These are phyloP conservation scores for Cercopithecus petaurista DNA, from an alignment of 2,797 vertebrate species.

Conservation along the genomic window DNA sequence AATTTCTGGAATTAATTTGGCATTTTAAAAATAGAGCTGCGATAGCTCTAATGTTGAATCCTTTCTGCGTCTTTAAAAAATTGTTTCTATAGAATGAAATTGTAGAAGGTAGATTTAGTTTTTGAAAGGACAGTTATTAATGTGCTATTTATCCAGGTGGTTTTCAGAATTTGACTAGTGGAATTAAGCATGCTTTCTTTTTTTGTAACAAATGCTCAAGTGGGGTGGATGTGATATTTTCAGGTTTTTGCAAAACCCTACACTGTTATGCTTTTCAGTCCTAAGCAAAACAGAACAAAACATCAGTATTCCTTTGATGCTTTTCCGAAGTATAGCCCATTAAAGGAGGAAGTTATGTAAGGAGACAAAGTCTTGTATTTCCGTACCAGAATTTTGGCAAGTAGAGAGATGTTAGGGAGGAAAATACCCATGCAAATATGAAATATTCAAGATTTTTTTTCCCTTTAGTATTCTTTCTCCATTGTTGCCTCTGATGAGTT, in stretches of 20 bases:
- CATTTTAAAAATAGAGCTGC: conserved; percentile 54
- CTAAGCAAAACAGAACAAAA: conserved; percentile 7
- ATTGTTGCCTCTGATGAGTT: neutral
- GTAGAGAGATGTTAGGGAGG: neutral
- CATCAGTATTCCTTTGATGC: neutral
- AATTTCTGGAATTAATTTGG: conserved; percentile 59
- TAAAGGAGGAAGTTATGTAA: neutral
- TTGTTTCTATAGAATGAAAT: conserved; percentile 22
- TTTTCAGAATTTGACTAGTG: conserved; percentile 28
- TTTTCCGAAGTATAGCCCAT: neutral
- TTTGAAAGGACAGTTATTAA: conserved; percentile 35
- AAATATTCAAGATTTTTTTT: conserved; percentile 28
- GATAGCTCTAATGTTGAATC: neutral
- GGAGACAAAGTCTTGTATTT: neutral
- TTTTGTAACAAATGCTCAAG: neutral
- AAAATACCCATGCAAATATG: neutral
- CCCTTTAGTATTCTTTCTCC: neutral
- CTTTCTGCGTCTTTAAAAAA: neutral
- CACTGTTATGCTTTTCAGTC: neutral
- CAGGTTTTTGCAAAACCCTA: neutral
- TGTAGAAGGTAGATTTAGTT: conserved; percentile 11
- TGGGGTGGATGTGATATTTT: neutral
- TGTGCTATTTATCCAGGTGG: conserved; percentile 16
- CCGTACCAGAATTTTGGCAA: conserved; percentile 33
- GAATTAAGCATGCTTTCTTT: neutral